Base-by-base conservation (phyloP, 2,113 vertebrate species). In the Neolamprologus variostigma region DNA sequence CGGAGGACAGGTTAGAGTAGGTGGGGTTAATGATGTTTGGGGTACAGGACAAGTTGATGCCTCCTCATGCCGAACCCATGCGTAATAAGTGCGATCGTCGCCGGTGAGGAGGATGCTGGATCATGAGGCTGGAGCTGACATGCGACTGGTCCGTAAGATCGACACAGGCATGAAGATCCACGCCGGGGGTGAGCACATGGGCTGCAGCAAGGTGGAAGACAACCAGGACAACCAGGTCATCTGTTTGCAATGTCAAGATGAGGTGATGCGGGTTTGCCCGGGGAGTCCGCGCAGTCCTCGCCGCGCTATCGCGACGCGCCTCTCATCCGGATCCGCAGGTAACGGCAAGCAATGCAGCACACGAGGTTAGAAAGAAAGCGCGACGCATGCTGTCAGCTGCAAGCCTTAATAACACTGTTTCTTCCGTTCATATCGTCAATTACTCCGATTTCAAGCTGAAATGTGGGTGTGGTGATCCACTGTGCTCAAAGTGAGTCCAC, bases 301-400 rank as follows among this genome's bases (percentile, higher is more conserved):
- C 40, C 87, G 91, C 54, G 87, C 89, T 42, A 55, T 86, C 84
- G 86, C 92, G 19, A 90, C 93, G 80, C 92, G 93, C 59, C 92
- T 93, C 63, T 95, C 94, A 80, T 94, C 94, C 11, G 94, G 94
- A 80, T 95, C 94, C 9, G 93, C 94, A 93, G 93, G 94, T 94
- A 92, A 81, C 28, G 1, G 33, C 53, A 42, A 21, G 57, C 13
- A 9, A 13, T 82, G 84, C 83, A 57, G 33, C 23, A 61, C 28
- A n/a, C 10, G 73, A 78, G 23, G 28, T 31, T 19, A 51, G 23
- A 45, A 61, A 61, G 23, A 59, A 33, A 55, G 33, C 16, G 37
- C 7, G 16, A 59, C 19, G 55, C 55, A 61, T 12, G 19, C 37
- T 47, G 17, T 28, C 37, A 19, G 80, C 45, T 31, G 26, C 26